Evolutionary conservation across 2,113 vertebrate species (phyloP).

Genomic region (Acrocephalus kingi): DNA sequence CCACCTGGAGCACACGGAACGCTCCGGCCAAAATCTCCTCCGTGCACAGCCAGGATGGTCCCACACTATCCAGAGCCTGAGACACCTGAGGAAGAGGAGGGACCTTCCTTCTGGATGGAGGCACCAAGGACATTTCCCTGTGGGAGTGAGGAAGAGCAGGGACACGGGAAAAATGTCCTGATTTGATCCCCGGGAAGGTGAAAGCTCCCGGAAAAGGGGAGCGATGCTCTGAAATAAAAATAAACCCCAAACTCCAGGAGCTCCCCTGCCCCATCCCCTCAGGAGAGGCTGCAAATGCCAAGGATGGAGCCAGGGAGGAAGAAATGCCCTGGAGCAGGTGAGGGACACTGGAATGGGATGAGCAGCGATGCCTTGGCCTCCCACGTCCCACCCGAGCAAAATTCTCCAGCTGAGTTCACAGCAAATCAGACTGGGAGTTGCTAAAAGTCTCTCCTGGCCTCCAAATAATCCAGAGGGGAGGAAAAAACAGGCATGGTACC

Average conservation of each 20-base stretch:
- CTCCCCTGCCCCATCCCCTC: fast-evolving
- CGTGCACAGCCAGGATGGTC: fast-evolving
- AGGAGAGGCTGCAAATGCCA: neutral
- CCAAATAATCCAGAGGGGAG: neutral
- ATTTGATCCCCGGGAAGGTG: fast-evolving
- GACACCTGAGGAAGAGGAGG: neutral
- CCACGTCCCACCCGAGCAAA: fast-evolving
- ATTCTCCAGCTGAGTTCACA: fast-evolving
- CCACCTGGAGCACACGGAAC: fast-evolving
- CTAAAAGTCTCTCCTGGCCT: neutral
- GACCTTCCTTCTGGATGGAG: neutral
- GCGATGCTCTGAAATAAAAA: neutral
- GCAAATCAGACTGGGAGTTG: neutral
- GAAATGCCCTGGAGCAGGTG: neutral
- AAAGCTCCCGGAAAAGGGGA: neutral
- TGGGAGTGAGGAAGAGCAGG: neutral
- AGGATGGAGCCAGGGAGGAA: neutral
- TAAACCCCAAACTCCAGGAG: neutral
- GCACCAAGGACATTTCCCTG: fast-evolving
- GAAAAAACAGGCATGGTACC: neutral
- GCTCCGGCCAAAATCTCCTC: fast-evolving
- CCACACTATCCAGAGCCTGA: neutral
- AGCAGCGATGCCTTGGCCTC: neutral
- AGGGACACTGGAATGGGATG: neutral
- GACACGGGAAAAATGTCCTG: fast-evolving